These are phyloP conservation scores for Polylopha cassiicola DNA, from an alignment of 2,888 invertebrate species.

Conservation along the genomic window DNA sequence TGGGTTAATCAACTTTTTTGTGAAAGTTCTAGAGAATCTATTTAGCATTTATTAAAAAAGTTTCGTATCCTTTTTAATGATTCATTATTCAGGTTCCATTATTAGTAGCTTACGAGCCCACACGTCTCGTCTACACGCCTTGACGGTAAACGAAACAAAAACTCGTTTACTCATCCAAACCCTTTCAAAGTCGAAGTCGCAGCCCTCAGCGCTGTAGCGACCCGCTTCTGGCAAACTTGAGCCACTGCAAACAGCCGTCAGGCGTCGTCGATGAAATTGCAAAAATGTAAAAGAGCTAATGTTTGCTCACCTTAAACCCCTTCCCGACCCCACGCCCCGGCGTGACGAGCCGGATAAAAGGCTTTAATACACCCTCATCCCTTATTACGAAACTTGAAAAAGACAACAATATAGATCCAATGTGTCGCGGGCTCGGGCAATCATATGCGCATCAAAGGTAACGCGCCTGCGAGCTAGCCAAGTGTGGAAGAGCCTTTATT, in stretches of 20 bases:
- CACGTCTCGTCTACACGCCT: too few species aligned
- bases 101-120: too few species aligned
- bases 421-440: constrained; percentile 77
- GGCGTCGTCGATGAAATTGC: constrained; percentile 73
- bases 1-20: too few species aligned
- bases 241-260: constrained; percentile 64
- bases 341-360: constrained; percentile 78
- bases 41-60: too few species aligned
- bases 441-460: constrained; percentile 77
- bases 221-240: constrained; percentile 50
- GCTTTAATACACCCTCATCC: constrained; percentile 78
- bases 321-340: constrained; percentile 70
- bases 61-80: too few species aligned
- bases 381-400: constrained; percentile 78
- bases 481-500: constrained; percentile 70
- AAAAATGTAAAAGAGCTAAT: constrained; percentile 78
- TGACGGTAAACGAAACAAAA: constrained; percentile 36
- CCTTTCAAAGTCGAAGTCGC: constrained; percentile 64
- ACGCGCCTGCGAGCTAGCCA: constrained; percentile 61
- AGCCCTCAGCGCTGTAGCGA: constrained; percentile 51
- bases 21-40: too few species aligned
- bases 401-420: constrained; percentile 77
- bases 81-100: too few species aligned
- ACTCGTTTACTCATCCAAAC: constrained; percentile 57
- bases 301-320: constrained; percentile 77